phyloP scores from a whole-genome alignment of 2,113 vertebrate genomes.

The Agapornis roseicollis region DNA sequence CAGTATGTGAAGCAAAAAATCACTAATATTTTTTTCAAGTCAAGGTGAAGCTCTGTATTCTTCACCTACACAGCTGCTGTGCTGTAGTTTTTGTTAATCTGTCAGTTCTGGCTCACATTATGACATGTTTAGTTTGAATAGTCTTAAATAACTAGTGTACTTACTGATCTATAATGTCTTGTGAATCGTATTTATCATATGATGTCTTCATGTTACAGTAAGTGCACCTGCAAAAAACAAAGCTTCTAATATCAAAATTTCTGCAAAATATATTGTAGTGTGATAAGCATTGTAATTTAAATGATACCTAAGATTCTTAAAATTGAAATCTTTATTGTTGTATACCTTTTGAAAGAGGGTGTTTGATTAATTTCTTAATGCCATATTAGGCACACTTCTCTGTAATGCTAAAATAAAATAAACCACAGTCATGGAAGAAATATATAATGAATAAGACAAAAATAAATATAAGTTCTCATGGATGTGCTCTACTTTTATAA shows the following conservation, averaged over 20 bases:
- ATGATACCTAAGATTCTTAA: not conserved
- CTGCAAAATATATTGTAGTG: not conserved
- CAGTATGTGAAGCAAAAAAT: not conserved
- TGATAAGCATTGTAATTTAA: not conserved
- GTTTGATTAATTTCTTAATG: not conserved
- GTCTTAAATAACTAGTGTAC: not conserved
- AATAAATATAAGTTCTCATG: not conserved
- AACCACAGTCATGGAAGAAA: not conserved
- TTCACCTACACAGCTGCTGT: not conserved
- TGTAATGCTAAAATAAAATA: not conserved
- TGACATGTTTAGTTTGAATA: not conserved
- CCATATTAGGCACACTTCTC: not conserved
- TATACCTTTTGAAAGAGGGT: not conserved
- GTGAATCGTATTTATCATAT: not conserved
- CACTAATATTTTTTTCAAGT: not conserved
- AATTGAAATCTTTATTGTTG: not conserved
- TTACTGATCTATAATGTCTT: not conserved
- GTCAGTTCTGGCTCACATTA: not conserved
- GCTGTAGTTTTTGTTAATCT: not conserved
- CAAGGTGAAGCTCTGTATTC: not conserved
- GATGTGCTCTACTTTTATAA: not conserved
- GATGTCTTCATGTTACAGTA: not conserved
- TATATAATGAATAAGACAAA: not conserved
- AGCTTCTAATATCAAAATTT: not conserved
- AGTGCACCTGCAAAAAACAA: not conserved